Evolutionary conservation across 2,113 vertebrate species (phyloP).

Genomic region (Anoura caudifer): DNA sequence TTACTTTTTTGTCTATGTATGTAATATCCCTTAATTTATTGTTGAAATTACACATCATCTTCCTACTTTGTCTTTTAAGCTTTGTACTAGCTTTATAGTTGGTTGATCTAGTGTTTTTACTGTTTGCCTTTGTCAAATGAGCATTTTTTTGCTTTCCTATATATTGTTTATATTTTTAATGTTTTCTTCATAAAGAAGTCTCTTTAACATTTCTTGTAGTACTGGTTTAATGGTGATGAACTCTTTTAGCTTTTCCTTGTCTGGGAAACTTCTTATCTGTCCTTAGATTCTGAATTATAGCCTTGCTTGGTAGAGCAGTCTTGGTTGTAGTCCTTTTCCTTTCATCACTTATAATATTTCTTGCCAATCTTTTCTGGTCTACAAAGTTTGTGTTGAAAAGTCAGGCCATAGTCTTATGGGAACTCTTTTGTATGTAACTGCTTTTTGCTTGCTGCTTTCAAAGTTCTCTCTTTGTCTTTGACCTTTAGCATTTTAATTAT

Average conservation of each 20-base stretch:
- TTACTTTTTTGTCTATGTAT: not conserved
- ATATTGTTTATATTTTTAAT: not conserved
- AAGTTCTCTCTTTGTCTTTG: not conserved
- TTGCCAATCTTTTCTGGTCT: not conserved
- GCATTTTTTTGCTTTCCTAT: not conserved
- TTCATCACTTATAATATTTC: not conserved
- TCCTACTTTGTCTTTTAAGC: not conserved
- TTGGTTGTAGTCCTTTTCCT: not conserved
- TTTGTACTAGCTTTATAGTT: not conserved
- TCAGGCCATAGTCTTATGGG: not conserved
- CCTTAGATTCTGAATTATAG: not conserved
- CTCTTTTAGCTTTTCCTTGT: not conserved
- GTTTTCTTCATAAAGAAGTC: not conserved
- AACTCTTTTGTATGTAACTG: not conserved
- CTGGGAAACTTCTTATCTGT: not conserved
- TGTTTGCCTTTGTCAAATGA: not conserved
- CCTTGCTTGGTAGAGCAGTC: not conserved
- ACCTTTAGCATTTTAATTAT: not conserved
- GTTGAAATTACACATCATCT: not conserved
- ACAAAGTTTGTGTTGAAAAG: not conserved
- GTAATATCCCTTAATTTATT: not conserved
- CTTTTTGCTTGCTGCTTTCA: not conserved
- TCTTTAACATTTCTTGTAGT: not conserved
- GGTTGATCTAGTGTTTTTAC: not conserved
- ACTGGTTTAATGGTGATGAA: not conserved